phyloP scores from a whole-genome alignment of 2,888 invertebrate species.

The Brachypterus glaber region DNA sequence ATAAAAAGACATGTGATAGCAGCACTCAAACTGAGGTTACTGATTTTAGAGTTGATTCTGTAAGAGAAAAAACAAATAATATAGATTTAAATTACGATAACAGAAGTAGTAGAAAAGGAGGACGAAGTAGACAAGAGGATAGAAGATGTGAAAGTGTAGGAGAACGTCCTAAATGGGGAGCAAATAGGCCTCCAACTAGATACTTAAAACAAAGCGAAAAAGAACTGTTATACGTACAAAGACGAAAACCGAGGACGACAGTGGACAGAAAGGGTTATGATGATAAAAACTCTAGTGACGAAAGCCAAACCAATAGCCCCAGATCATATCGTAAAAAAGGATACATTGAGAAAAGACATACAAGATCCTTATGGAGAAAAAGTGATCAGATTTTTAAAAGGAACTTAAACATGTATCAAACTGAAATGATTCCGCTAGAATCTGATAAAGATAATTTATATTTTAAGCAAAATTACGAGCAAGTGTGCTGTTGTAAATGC shows the following conservation, averaged over 20 bases:
- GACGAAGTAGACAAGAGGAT: constrained; percentile 38
- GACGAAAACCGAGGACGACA: constrained; percentile 57
- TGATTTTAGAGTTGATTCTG: constrained; percentile 17
- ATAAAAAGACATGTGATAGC: constrained; percentile 48
- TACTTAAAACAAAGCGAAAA: constrained; percentile 86
- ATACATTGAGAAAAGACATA: constrained; percentile 40
- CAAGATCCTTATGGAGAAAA: constrained; percentile 37
- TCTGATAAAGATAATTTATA: constrained; percentile 43
- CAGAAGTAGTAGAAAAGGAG: constrained; percentile 47
- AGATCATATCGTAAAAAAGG: constrained; percentile 38
- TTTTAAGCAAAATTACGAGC: constrained; percentile 27
- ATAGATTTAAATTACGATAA: constrained; percentile 44
- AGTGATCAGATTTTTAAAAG: constrained; percentile 42
- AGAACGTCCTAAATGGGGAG: constrained; percentile 66
- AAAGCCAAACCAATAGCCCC: constrained; percentile 52
- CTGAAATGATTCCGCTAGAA: constrained; percentile 45
- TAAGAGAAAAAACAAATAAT: constrained; percentile 40
- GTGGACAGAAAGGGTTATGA: constrained; percentile 44
- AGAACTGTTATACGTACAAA: constrained; percentile 71
- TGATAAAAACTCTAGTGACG: constrained; percentile 54
- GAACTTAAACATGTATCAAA: constrained; percentile 38
- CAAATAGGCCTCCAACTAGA: constrained; percentile 66
- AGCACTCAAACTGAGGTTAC: constrained; percentile 57
- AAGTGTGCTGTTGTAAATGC: constrained; percentile 36
- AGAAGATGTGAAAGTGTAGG: constrained; percentile 50